These are phyloP conservation scores for Boloria selene DNA, from an alignment of 2,888 invertebrate species.

Conservation along the genomic window DNA sequence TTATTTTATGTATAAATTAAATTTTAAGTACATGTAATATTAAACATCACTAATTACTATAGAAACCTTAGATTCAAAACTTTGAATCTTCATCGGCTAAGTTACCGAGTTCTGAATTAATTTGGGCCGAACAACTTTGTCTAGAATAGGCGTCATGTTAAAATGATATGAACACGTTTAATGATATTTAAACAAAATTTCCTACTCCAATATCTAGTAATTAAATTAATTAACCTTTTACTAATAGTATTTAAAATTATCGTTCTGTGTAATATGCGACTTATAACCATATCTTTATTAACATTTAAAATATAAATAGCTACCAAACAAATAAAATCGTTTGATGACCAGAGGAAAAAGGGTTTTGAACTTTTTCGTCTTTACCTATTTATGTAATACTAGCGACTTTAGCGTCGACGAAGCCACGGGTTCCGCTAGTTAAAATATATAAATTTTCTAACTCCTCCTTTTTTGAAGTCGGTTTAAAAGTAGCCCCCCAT, in stretches of 20 bases:
- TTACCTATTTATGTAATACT: no score
- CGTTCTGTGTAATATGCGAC: neutral
- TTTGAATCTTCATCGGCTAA: slow-evolving; percentile 23
- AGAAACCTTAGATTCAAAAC: slow-evolving; percentile 19
- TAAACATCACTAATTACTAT: slow-evolving; percentile 7
- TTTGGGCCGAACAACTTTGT: slow-evolving; percentile 25
- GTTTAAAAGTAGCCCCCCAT: no score
- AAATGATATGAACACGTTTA: slow-evolving; percentile 20
- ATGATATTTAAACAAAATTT: slow-evolving; percentile 15
- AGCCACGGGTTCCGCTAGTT: no score
- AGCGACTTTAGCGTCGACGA: no score
- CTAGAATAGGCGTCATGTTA: slow-evolving; percentile 11
- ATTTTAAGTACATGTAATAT: slow-evolving; percentile 15
- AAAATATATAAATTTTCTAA: no score
- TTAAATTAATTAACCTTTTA: neutral
- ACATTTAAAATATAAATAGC: no score
- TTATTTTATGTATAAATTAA: no score
- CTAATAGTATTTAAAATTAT: neutral
- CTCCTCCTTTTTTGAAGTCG: no score
- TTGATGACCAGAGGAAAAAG: no score
- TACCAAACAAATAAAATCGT: no score
- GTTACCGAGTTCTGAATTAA: slow-evolving; percentile 23
- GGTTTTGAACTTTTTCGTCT: no score
- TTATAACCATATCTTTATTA: no score
- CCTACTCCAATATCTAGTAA: slow-evolving; percentile 6